Base-by-base conservation (phyloP, 2,113 vertebrate genomes). In the Microcebus murinus region DNA sequence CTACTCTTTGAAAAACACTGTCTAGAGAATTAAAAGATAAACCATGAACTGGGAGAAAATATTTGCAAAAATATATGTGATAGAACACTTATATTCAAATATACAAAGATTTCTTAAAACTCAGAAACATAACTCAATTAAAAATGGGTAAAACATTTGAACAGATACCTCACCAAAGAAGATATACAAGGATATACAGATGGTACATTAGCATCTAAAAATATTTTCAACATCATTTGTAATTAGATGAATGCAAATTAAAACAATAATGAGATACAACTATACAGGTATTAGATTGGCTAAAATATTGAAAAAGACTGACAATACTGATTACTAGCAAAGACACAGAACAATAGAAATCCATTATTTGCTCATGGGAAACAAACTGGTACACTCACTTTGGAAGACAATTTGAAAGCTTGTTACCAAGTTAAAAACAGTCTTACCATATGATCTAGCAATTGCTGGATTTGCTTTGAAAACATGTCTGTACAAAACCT, bases 181-280 rank as follows among this genome's bases (percentile, higher is more conserved):
- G 20, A 57, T 57, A 57, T 21, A 7, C 55, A 57, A 85, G 81
- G 61, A 85, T 74, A 84, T 52, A 88, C 39, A 91, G 42, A 73
- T 76, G 59, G 59, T 14, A 94, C 61, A 83, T 61, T 87, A 81
- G 27, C n/a, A 85, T 39, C 45, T 12, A n/a, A 80, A 92, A 95
- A 89, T 85, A 88, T 80, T 90, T 84, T 84, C 48, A 36, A 79
- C 45, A 50, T 90, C 3, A 68, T 80, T 95, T 86, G 45, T 79
- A 27, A 31, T 92, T 80, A 89, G 65, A 31, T 10, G 85, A 95
- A 89, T 80, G 48, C 6, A 89, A 95, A 85, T 73, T 76, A 95
- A 96, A 94, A 85, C 39, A 34, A 65, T 18, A 57, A 57, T 57
- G 18, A 57, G 59, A 82, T 87, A 76, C 57, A 76, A 61, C 50